phyloP scores from a whole-genome alignment of 53 echinoderm and acorn worm genomes.

The Mesocentrotus franciscanus region DNA sequence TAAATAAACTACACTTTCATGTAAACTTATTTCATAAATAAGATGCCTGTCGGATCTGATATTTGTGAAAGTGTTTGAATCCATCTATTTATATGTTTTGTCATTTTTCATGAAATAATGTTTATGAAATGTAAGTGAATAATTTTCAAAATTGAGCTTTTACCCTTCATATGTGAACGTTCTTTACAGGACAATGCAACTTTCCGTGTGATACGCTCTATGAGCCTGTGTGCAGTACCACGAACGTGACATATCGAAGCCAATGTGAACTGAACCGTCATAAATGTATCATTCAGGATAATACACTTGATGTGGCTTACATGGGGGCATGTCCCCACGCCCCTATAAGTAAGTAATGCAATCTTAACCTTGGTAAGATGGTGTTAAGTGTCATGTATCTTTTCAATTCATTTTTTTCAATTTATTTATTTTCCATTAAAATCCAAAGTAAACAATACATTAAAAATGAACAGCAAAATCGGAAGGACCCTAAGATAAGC shows the following conservation, averaged over 20 bases:
- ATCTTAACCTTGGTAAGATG: not conserved
- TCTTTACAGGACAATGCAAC: constrained; percentile 41
- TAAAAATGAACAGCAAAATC: too few relatives aligned
- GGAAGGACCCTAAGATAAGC: too few relatives aligned
- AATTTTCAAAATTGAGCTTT: not conserved
- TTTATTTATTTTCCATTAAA: too few relatives aligned
- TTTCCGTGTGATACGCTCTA: constrained; percentile 28
- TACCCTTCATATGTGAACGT: not conserved
- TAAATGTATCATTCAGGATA: constrained; percentile 58
- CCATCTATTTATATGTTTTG: too few relatives aligned
- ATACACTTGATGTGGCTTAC: constrained; percentile 59
- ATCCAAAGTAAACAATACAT: too few relatives aligned
- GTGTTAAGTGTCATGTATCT: too few relatives aligned
- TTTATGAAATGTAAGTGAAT: not conserved
- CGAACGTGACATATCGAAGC: constrained; percentile 65
- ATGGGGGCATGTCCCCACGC: constrained; percentile 68
- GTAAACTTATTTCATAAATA: too few relatives aligned
- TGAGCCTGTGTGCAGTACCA: constrained; percentile 71
- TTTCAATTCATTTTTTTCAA: too few relatives aligned
- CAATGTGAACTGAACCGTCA: constrained; percentile 65
- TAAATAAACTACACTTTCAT: too few relatives aligned
- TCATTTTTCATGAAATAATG: too few relatives aligned
- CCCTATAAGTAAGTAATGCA: constrained; percentile 53
- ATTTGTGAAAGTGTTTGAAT: too few relatives aligned
- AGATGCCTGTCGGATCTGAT: too few relatives aligned